Evolutionary conservation across 2,797 vertebrate genomes (phyloP), one percentile per base, ranked within the genome.

Genomic region (Sphaeramia orbicularis): DNA sequence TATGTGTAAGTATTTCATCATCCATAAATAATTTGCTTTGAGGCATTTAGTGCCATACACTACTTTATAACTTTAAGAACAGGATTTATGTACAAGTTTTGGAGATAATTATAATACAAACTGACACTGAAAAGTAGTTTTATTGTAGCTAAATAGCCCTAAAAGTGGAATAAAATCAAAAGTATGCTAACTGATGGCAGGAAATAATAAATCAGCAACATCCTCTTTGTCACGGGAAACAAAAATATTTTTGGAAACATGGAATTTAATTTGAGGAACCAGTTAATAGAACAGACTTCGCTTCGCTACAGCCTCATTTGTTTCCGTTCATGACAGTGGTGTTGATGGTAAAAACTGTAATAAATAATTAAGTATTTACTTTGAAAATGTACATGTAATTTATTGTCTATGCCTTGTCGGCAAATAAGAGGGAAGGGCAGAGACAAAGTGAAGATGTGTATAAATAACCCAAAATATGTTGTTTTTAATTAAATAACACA

Each of bases 141-240:
- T 10, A 35, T 8, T 32, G 30, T 52, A 44, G 50, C 35, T 42
- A 49, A 35, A 62, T 15, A 42, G 52, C 15, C 32, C 4, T 45
- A 11, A 44, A 57, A 19, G 7, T 19, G 42, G 53, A 52, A 19
- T 50, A 15, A 61, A 64, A 53, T 8, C 15, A 42, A 3, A 41
- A 51, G 16, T 27, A 18, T 50, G 21, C 66, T 18, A 42, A 24
- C n/a, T 57, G 43, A 42, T 65, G 19, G 6, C 30, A 10, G 27
- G 50, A 15, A 67, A 16, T 40, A 71, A 18, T 50, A 49, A 12
- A 40, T 53, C 45, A 10, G 9, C 35, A 43, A 42, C 59, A 60
- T 60, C 60, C 60, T 63, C 38, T 43, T 62, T 16, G 63, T 58
- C 62, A 61, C n/a, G 40, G 50, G 16, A 56, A 80, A 60, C 24